Conservation (phyloP, 2,797 vertebrate genomes). For the Salarias fasciatus region DNA sequence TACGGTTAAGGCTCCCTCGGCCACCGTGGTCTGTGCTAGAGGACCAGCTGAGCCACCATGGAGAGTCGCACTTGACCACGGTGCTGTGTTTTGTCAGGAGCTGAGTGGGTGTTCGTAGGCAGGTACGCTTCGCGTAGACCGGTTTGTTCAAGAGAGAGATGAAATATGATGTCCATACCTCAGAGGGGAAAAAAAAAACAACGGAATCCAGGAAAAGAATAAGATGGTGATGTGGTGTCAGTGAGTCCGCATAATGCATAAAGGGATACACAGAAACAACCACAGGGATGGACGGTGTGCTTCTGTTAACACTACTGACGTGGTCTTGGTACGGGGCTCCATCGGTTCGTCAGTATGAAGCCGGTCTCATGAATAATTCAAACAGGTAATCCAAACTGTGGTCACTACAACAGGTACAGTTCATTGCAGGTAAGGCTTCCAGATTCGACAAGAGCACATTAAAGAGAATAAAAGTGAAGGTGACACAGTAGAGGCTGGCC, state of each 20-base stretch:
- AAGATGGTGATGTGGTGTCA: slow-evolving; percentile 35
- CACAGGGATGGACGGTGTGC: slow-evolving; percentile 14
- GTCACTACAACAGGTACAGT: slow-evolving; percentile 54
- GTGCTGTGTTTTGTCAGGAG: slow-evolving; percentile 44
- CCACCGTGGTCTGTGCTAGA: slow-evolving; percentile 31
- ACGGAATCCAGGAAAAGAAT: slow-evolving; percentile 16
- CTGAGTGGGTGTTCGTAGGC: slow-evolving; percentile 36
- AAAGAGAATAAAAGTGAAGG: slow-evolving; percentile 20
- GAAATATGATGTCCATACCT: slow-evolving; percentile 32
- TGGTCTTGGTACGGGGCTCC: slow-evolving; percentile 40
- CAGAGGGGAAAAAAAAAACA: slow-evolving; percentile 23
- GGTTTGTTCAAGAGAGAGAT: slow-evolving; percentile 23
- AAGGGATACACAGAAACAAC: slow-evolving; percentile 16
- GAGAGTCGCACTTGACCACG: slow-evolving; percentile 31
- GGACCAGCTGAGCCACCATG: slow-evolving; percentile 32
- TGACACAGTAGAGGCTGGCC: slow-evolving; percentile 13
- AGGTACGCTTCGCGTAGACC: slow-evolving; percentile 38
- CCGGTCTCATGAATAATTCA: slow-evolving; percentile 70
- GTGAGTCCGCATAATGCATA: slow-evolving; percentile 25
- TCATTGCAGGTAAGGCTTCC: slow-evolving; percentile 42
- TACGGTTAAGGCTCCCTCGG: slow-evolving; percentile 23
- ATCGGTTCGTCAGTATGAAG: slow-evolving; percentile 52
- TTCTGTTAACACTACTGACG: slow-evolving; percentile 46
- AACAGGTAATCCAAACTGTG: slow-evolving; percentile 39
- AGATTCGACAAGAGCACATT: slow-evolving; percentile 19